Evolutionary conservation across 2,113 vertebrate genomes (phyloP).

Genomic region (Phasianus colchicus): DNA sequence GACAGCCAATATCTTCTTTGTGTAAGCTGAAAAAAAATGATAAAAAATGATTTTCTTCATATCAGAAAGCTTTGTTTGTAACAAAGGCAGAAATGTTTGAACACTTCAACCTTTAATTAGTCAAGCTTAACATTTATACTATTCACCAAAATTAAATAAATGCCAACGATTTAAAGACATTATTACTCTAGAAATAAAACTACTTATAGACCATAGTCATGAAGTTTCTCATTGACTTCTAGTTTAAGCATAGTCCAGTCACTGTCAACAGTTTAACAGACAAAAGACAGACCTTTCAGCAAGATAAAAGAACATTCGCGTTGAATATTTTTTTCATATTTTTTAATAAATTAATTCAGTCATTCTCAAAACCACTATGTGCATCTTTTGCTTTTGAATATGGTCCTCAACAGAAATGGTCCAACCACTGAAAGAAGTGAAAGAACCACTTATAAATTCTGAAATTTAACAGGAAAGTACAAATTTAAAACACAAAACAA

Average conservation of each 20-base stretch:
- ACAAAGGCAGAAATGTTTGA: background rate
- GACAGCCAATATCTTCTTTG: background rate
- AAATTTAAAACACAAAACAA: background rate
- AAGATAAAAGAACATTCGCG: background rate
- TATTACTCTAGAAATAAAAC: background rate
- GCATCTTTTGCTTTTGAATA: background rate
- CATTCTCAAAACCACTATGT: background rate
- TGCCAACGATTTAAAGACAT: background rate
- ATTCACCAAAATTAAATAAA: background rate
- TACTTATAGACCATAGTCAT: background rate
- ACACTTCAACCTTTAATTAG: background rate
- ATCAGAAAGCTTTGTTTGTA: background rate
- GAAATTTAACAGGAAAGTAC: background rate
- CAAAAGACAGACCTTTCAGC: background rate
- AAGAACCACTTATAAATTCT: background rate
- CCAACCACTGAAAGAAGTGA: background rate
- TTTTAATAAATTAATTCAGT: background rate
- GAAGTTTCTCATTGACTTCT: background rate
- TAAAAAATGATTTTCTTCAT: background rate
- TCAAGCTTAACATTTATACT: background rate
- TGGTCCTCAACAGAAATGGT: background rate
- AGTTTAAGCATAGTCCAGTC: background rate
- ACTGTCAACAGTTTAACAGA: background rate
- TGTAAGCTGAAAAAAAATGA: constrained; percentile 14
- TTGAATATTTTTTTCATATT: background rate